Percentiles rank a stretch among this genome's conserved stretches.
These are phyloP conservation scores for Caenorhabditis elegans DNA, from an alignment of 1,140 invertebrate species.

Conservation along the genomic window WBcel235 BX284603.4:4267001-4267500, in stretches of 20 bases:
- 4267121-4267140: slow-evolving; percentile 93
- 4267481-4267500: slow-evolving; percentile 91
- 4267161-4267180: slow-evolving; percentile 99
- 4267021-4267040: no score
- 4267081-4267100: no score
- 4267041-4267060: no score
- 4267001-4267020: background rate
- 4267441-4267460: slow-evolving; percentile 96
- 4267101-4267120: background rate
- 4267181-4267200: slow-evolving; percentile 98
- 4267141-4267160: slow-evolving; percentile 99
- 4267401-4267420: slow-evolving; percentile 97
- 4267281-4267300: slow-evolving; percentile 99
- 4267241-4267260: background rate
- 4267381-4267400: slow-evolving; percentile 97
- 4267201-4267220: slow-evolving; percentile 89
- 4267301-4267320: slow-evolving; percentile 98
- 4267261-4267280: slow-evolving; percentile 85
- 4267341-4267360: slow-evolving; percentile 95
- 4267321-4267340: slow-evolving; percentile 97
- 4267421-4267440: slow-evolving; percentile 98
- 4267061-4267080: no score
- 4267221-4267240: no score
- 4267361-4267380: slow-evolving; percentile 98
- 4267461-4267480: slow-evolving; percentile 95